Evolutionary conservation across 2,113 vertebrate species (phyloP).

Genomic region (Theristicus caerulescens): DNA sequence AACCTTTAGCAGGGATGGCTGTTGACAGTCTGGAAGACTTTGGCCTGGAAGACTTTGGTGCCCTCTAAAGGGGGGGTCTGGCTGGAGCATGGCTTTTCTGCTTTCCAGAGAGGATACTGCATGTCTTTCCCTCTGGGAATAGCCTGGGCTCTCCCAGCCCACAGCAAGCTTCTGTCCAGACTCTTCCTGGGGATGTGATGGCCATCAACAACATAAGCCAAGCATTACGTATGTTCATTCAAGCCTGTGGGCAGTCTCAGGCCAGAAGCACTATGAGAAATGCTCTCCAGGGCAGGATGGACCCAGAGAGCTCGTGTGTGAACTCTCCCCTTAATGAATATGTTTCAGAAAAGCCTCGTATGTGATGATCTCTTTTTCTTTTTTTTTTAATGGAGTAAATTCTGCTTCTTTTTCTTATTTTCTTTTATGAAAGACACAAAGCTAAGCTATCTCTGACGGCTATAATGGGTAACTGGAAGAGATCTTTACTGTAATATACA

Average conservation of each 20-base stretch:
- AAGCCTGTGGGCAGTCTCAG: not conserved
- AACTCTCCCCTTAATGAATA: not conserved
- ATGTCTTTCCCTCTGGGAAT: not conserved
- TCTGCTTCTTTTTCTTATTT: not conserved
- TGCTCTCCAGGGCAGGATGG: not conserved
- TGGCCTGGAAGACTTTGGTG: not conserved
- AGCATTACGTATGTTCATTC: not conserved
- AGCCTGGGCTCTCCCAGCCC: not conserved
- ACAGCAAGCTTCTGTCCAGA: not conserved
- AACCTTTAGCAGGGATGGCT: not conserved
- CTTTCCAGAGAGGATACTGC: not conserved
- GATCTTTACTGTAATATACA: not conserved
- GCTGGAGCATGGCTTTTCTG: not conserved
- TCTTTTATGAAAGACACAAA: not conserved
- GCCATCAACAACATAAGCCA: not conserved
- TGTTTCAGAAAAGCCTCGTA: not conserved
- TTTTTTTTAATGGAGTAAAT: not conserved
- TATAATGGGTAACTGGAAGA: not conserved
- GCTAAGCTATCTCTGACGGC: not conserved
- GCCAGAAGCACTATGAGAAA: not conserved
- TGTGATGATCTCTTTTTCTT: not conserved
- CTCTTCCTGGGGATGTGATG: not conserved
- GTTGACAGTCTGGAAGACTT: not conserved
- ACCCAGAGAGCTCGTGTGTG: not conserved
- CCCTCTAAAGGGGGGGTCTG: not conserved